Percentiles rank a stretch among this genome's conserved stretches.
These are phyloP conservation scores for Gobio occitaniae DNA, from an alignment of 2,797 vertebrate species.

Conservation along the genomic window DNA sequence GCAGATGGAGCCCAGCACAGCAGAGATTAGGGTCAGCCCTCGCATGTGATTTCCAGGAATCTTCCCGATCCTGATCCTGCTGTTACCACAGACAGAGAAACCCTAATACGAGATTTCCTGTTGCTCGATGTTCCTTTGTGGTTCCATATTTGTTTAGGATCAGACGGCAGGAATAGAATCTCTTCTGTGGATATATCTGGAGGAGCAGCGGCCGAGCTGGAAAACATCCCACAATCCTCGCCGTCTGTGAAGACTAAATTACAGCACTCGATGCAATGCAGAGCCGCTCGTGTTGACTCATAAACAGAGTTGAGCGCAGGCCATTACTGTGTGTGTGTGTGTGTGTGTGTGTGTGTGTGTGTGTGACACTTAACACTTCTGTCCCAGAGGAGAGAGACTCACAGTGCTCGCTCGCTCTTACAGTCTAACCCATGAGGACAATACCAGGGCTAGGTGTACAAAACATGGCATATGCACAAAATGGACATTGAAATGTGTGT, in stretches of 20 bases:
- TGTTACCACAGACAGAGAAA: background rate
- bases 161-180: background rate
- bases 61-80: background rate
- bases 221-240: background rate
- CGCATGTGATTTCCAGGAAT: conserved; percentile 30
- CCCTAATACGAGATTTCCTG: background rate
- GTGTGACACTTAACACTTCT: background rate
- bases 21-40: conserved; percentile 27
- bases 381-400: conserved; percentile 13
- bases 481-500: no score
- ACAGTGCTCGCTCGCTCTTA: background rate
- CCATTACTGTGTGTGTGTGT: background rate
- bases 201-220: background rate
- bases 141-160: background rate
- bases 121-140: background rate
- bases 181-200: background rate
- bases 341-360: background rate
- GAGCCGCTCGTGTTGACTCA: background rate
- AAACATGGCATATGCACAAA: background rate
- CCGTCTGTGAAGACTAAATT: background rate
- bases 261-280: background rate
- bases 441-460: background rate
- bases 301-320: background rate
- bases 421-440: background rate
- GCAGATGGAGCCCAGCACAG: conserved; percentile 36